phyloP scores from a whole-genome alignment of 2,888 invertebrate genomes.

The Papilio gigon region DNA sequence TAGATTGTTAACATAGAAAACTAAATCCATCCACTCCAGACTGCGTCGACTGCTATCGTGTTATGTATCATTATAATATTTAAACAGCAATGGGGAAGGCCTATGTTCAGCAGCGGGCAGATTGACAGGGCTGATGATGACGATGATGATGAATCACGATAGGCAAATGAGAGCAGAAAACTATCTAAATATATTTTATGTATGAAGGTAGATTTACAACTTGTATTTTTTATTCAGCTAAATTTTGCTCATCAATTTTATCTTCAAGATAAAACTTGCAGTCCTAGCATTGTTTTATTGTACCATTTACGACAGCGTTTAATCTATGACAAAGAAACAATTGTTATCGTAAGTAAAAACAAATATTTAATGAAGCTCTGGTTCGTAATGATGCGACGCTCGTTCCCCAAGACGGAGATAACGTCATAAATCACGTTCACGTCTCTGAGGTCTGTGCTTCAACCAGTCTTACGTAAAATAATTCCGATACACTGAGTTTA shows the following conservation, averaged over 20 bases:
- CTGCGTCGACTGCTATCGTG: no score
- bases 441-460: not conserved
- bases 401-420: slow-evolving; percentile 15
- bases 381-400: slow-evolving; percentile 13
- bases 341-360: slow-evolving; percentile 32
- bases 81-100: no score
- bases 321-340: slow-evolving; percentile 22
- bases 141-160: no score
- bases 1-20: not conserved
- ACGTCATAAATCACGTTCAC: slow-evolving; percentile 9
- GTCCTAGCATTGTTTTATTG: not conserved
- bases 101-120: no score
- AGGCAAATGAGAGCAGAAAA: no score
- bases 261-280: not conserved
- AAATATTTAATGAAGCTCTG: slow-evolving; percentile 26
- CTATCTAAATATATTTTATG: no score
- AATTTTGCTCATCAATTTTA: not conserved
- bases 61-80: no score
- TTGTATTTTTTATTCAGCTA: not conserved
- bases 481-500: not conserved
- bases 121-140: no score
- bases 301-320: not conserved
- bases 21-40: not conserved
- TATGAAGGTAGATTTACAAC: no score
- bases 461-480: not conserved